A percentile compares a stretch with the other conserved stretches of the same genome.
phyloP scores from a whole-genome alignment of 2,113 vertebrate genomes.

The Zapus hudsonius region DNA sequence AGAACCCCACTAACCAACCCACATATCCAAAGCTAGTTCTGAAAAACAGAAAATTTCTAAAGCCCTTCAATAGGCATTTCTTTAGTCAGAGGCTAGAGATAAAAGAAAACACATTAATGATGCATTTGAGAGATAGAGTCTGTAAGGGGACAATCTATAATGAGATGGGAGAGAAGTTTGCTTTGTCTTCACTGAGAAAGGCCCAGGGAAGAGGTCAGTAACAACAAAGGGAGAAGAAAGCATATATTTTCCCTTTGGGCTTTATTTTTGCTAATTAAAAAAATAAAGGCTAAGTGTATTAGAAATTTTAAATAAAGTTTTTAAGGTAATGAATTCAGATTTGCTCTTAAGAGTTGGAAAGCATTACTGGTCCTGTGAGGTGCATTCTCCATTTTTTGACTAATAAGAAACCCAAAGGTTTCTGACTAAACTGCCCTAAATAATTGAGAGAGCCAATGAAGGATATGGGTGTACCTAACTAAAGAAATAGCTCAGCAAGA shows the following conservation, averaged over 20 bases:
- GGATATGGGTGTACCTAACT: background rate
- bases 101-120: conserved; percentile 70
- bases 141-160: conserved; percentile 54
- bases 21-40: conserved; percentile 41
- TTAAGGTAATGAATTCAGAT: conserved; percentile 42
- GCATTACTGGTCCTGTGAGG: background rate
- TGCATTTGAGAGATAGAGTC: conserved; percentile 61
- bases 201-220: conserved; percentile 44
- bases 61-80: conserved; percentile 65
- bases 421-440: background rate
- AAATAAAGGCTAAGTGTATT: conserved; percentile 46
- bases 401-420: background rate
- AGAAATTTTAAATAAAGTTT: conserved; percentile 51
- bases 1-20: conserved; percentile 53
- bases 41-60: conserved; percentile 64
- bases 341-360: background rate
- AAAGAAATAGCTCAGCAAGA: background rate
- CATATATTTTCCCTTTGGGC: conserved; percentile 18
- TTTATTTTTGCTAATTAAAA: conserved; percentile 47
- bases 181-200: conserved; percentile 73
- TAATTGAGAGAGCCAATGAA: background rate
- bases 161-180: conserved; percentile 63
- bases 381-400: conserved; percentile 15
- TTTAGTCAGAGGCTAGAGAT: conserved; percentile 59
- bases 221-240: conserved; percentile 57